A percentile compares a stretch with the other conserved stretches of the same genome.
These are phyloP conservation scores for Sinocyclocheilus grahami DNA, from an alignment of 2,113 vertebrate species.

Conservation along the genomic window DNA sequence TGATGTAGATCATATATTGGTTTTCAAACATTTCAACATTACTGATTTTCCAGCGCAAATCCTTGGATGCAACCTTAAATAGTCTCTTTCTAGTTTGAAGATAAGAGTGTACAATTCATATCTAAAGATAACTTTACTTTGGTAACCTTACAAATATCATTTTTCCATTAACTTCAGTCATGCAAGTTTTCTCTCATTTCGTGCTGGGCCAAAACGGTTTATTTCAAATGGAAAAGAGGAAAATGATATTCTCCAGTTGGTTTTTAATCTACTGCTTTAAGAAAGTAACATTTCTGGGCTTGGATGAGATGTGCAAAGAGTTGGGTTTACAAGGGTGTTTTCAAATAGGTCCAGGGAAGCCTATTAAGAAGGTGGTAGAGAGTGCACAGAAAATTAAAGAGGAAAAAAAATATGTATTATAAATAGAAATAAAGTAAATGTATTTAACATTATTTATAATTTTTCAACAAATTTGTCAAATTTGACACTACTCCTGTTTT, in stretches of 20 bases:
- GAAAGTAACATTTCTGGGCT: neutral
- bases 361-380: neutral
- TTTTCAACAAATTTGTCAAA: neutral
- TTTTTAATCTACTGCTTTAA: neutral
- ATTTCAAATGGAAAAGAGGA: neutral
- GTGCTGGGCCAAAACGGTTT: neutral
- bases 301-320: neutral
- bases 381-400: neutral
- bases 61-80: neutral
- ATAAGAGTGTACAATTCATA: neutral
- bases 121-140: neutral
- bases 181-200: neutral
- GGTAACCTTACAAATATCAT: neutral
- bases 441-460: neutral
- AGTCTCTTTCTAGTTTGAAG: neutral
- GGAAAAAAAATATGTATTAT: neutral
- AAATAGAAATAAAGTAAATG: neutral
- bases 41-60: neutral
- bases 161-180: neutral
- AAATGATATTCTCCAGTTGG: neutral
- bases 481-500: neutral
- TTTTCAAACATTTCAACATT: neutral
- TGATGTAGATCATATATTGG: neutral
- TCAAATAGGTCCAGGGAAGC: neutral
- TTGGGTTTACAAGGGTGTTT: neutral